Evolutionary conservation across 2,113 vertebrate genomes (phyloP).

Genomic region (Marmota monax): DNA sequence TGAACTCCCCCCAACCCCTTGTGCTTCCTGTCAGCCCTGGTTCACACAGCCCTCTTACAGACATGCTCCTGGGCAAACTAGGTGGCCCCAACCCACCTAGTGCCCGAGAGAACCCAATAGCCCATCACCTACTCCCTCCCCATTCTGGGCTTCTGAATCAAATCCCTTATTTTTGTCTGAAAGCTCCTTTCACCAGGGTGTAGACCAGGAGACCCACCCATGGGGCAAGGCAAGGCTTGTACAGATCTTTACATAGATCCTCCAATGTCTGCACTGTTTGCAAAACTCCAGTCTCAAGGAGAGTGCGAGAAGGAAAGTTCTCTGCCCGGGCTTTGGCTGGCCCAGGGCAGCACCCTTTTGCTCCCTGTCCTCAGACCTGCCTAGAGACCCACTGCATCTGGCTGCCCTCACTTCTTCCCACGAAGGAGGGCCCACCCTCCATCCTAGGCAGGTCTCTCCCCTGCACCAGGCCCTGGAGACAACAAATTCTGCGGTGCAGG

Average conservation of each 20-base stretch:
- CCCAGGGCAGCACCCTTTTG: neutral
- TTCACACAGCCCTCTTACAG: neutral
- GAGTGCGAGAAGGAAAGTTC: neutral
- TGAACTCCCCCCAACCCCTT: neutral
- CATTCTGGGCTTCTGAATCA: neutral
- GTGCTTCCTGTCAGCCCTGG: neutral
- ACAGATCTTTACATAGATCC: neutral
- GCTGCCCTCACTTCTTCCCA: neutral
- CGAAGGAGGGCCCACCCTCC: neutral
- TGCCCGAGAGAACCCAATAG: neutral
- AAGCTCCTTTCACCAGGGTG: neutral
- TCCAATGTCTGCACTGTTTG: neutral
- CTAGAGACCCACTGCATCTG: neutral
- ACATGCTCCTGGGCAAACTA: neutral
- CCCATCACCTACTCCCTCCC: rapidly evolving
- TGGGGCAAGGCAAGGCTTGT: neutral
- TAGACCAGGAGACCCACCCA: too few species aligned
- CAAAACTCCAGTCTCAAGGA: neutral
- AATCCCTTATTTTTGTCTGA: neutral
- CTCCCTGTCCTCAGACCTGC: neutral
- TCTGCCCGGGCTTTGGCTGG: neutral
- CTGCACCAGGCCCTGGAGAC: neutral
- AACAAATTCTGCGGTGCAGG: neutral
- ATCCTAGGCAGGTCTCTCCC: neutral
- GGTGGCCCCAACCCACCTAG: neutral